Evolutionary conservation across 2,797 vertebrate genomes (phyloP), one percentile per base, ranked within the genome.

Genomic region (Danio albolineatus): DNA sequence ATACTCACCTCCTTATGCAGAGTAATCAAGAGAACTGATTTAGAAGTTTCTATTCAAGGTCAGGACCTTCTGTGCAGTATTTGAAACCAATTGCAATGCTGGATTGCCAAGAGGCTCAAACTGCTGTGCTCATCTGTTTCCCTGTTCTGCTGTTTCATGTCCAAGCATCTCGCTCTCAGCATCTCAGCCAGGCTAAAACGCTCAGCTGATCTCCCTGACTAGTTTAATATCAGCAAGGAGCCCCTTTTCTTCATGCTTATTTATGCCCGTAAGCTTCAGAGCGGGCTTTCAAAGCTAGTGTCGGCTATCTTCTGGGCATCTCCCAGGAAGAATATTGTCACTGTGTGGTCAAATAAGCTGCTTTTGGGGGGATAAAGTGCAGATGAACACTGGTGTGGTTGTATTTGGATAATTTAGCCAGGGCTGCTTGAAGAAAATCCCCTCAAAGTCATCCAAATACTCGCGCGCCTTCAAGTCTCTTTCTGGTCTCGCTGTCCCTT

Each of bases 351-450:
- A 91, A 88, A 84, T 91, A 89, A 90, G 88, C 88, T 86, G 82
- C 67, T 74, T 83, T 80, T 78, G 46, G 5, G 84, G 83, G 80
- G 89, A 87, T 90, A 84, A 89, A 86, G 88, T 87, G 86, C 87
- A 92, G 89, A 91, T 89, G 88, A 93, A 90, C 90, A 87, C 90
- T 89, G 90, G 87, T 89, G 91, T 91, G 91, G 89, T 91, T 90
- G 70, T 92, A 89, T 92, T 94, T 93, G 87, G 88, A 92, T 86
- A 88, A 90, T 91, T 94, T 91, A 92, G 79, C 87, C 36, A 57
- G 83, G 85, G 87, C 89, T 89, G 80, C 80, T 73, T 73, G 66
- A 85, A 87, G 85, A 83, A 90, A 90, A 89, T 90, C 83, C 81
- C 89, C 88, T 89, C 80, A 89, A 92, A 93, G 88, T 91, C 89